phyloP scores from a whole-genome alignment of 2,797 vertebrate species.

The Hydrocynus forskahlii region DNA sequence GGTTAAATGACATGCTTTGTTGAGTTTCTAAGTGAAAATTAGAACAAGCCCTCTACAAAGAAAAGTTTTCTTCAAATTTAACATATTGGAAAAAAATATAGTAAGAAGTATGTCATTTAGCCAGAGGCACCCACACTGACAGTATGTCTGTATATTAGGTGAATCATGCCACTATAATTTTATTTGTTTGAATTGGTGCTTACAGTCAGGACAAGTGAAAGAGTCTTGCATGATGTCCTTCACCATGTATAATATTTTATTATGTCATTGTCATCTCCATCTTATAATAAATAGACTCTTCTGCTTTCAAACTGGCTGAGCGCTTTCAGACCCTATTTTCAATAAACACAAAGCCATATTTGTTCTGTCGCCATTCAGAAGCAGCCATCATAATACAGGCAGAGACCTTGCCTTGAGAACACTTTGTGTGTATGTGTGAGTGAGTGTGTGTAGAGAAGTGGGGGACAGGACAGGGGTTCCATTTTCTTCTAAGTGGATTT shows the following conservation, averaged over 20 bases:
- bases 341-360: conserved; percentile 33
- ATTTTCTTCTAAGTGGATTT: conserved; percentile 30
- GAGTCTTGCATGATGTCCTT: conserved; percentile 30
- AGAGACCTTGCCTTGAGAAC: conserved; percentile 42
- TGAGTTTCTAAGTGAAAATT: no score
- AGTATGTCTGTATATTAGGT: not conserved
- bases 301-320: conserved; percentile 13
- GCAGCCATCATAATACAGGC: conserved; percentile 22
- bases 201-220: not conserved
- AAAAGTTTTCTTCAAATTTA: no score
- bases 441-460: conserved; percentile 5
- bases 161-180: not conserved
- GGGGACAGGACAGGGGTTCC: conserved; percentile 1
- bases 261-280: conserved; percentile 27
- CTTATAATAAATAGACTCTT: conserved; percentile 5
- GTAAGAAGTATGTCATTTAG: no score
- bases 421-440: not conserved
- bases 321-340: conserved; percentile 32
- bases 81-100: no score
- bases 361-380: conserved; percentile 39
- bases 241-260: conserved; percentile 30
- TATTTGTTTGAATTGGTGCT: not conserved
- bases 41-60: no score
- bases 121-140: no score
- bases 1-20: no score